A percentile compares a stretch with the other conserved stretches of the same genome.
Evolutionary conservation across 2,888 invertebrate species (phyloP).

Genomic region (Rosalia funebris): DNA sequence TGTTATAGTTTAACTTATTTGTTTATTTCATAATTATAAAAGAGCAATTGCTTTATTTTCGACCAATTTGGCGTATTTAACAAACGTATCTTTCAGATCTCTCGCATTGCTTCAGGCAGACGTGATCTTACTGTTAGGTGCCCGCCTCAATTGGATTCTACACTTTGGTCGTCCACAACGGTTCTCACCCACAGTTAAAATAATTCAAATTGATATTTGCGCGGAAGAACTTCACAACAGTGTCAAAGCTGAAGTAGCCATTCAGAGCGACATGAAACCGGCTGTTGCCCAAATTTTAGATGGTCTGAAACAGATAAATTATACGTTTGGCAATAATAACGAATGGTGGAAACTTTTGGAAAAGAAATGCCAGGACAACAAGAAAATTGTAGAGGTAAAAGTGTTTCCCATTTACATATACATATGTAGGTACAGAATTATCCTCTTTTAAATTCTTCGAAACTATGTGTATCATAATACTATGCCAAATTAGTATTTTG

Average conservation of each 20-base stretch:
- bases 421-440: no score
- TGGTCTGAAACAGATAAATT: constrained; percentile 68
- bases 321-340: constrained; percentile 67
- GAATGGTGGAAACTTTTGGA: constrained; percentile 83
- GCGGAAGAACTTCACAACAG: constrained; percentile 96
- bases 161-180: constrained; percentile 94
- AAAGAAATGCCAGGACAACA: constrained; percentile 79
- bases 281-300: constrained; percentile 74
- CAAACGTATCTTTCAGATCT: constrained; percentile 70
- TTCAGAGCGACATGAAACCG: constrained; percentile 86
- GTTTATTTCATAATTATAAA: no score
- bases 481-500: no score
- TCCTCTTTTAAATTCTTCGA: no score
- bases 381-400: constrained; percentile 75
- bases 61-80: no score
- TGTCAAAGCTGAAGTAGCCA: constrained; percentile 78
- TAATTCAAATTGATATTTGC: constrained; percentile 90
- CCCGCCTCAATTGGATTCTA: constrained; percentile 96
- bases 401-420: no score
- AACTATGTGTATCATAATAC: no score
- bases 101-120: constrained; percentile 88
- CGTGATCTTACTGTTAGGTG: constrained; percentile 78
- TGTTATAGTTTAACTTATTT: no score
- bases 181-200: constrained; percentile 82
- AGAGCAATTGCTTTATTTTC: no score